A percentile compares a stretch with the other conserved stretches of the same genome.
phyloP scores from a whole-genome alignment of 2,797 vertebrate genomes.

The Xenopus petersii region DNA sequence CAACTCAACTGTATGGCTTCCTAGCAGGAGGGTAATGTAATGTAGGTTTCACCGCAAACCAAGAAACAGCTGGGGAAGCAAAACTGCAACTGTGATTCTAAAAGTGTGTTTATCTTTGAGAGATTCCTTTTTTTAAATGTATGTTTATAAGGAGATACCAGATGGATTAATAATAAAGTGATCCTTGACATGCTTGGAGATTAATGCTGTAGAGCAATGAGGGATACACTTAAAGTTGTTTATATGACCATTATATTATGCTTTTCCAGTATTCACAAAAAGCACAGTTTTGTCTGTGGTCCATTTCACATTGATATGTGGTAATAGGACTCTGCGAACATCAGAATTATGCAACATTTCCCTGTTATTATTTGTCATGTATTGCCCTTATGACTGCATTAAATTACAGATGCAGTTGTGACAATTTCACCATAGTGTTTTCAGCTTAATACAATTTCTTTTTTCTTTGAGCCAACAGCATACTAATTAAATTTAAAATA shows the following conservation, averaged over 20 bases:
- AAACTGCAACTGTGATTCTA: slow-evolving; percentile 35
- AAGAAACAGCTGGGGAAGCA: slow-evolving; percentile 35
- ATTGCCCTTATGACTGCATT: too few species aligned
- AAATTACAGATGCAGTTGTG: too few species aligned
- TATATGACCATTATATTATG: slow-evolving; percentile 53
- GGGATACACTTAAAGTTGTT: slow-evolving; percentile 54
- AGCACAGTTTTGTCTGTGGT: slow-evolving; percentile 29
- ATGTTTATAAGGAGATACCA: slow-evolving; percentile 50
- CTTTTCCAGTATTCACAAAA: slow-evolving; percentile 38
- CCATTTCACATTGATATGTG: neutral
- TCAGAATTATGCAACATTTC: neutral
- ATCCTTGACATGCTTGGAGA: slow-evolving; percentile 44
- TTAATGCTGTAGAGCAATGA: slow-evolving; percentile 48
- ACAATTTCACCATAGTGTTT: too few species aligned
- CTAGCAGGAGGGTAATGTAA: slow-evolving; percentile 36
- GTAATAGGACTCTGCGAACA: slow-evolving; percentile 1
- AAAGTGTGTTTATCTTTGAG: slow-evolving; percentile 43
- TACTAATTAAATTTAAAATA: too few species aligned
- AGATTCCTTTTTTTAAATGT: slow-evolving; percentile 50
- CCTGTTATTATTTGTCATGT: neutral
- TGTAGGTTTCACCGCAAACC: slow-evolving; percentile 25
- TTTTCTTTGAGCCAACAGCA: too few species aligned
- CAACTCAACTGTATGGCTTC: slow-evolving; percentile 23
- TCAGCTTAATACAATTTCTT: too few species aligned
- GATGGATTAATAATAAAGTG: slow-evolving; percentile 44